Base-by-base conservation (phyloP, 1,140 invertebrate genomes). In the Drosophila funebris region DNA sequence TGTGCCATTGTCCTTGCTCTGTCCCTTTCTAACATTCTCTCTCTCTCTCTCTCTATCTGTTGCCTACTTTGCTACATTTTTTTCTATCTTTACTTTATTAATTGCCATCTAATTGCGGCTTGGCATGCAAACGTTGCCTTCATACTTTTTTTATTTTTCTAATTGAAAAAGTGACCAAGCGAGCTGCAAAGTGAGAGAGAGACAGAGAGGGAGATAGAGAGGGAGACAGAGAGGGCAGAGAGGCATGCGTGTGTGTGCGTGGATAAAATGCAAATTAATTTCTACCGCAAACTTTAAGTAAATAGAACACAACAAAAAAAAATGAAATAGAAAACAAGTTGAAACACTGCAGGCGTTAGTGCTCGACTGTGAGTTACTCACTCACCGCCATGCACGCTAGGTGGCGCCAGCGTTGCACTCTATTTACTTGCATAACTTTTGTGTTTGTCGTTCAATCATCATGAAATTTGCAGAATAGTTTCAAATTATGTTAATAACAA, bases 221-320 rank as follows among this genome's bases (percentile, higher is more conserved):
- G 14, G 9, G 29, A 1, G 24, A 7, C 0, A 1, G 20, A 16
- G 13, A 57, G 8, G n/a, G n/a, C n/a, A 14, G 22, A 14, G 22
- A 16, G 2, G 13, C 13, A 16, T 7, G 20, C 36, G 39, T 27
- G 11, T 22, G 14, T 44, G 50, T 57, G 61, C 54, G 39, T 72
- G 33, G 48, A 18, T 70, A 57, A 80, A 81, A 84, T 82, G 81
- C 77, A 84, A 84, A 84, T 84, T 84, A 84, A 84, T 84, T 84
- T 84, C 50, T 64, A 36, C 73, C 64, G 61, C 81, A 84, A 84
- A 84, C 73, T 84, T 76, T 75, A 62, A 58, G 54, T 67, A 81
- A 69, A 84, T 72, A 64, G 58, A 44, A 61, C n/a, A n/a, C n/a
- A n/a, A n/a, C n/a, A 68, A 70, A 60, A 60, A 18, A 62, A 13